A percentile compares a stretch with the other conserved stretches of the same genome.
These are phyloP conservation scores for Sprattus sprattus DNA, from an alignment of 2,113 vertebrate species.

Conservation along the genomic window DNA sequence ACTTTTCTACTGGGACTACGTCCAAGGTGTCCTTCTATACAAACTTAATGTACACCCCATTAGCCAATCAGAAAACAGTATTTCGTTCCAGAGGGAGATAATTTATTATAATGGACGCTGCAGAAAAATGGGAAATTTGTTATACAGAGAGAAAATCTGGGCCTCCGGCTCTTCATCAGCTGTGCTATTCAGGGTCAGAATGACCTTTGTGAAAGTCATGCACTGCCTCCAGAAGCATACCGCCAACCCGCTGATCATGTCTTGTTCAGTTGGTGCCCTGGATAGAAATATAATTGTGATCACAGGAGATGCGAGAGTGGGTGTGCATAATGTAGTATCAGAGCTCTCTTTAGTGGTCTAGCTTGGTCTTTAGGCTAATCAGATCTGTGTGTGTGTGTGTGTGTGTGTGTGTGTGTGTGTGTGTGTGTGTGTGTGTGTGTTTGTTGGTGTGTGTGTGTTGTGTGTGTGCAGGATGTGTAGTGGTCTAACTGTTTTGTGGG, in stretches of 20 bases:
- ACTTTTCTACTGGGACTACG: no score
- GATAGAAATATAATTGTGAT: background rate
- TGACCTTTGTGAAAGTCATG: background rate
- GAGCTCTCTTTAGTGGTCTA: no score
- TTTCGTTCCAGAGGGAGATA: no score
- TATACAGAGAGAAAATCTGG: background rate
- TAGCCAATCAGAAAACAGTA: no score
- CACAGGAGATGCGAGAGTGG: no score
- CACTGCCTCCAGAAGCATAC: background rate
- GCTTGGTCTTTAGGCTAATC: no score
- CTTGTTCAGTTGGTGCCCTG: background rate
- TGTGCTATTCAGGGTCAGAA: background rate
- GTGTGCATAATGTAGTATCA: no score
- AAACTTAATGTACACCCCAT: no score
- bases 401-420: background rate
- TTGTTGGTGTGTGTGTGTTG: background rate
- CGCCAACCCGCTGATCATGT: background rate
- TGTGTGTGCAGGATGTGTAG: background rate
- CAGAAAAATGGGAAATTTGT: no score
- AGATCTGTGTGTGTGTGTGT: background rate
- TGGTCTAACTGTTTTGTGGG: no score
- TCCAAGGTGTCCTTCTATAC: no score
- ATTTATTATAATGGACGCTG: no score
- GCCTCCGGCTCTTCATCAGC: background rate
- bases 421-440: slow-evolving; percentile 17